phyloP scores from a whole-genome alignment of 2,797 vertebrate genomes.

The Pipistrellus pygmaeus region DNA sequence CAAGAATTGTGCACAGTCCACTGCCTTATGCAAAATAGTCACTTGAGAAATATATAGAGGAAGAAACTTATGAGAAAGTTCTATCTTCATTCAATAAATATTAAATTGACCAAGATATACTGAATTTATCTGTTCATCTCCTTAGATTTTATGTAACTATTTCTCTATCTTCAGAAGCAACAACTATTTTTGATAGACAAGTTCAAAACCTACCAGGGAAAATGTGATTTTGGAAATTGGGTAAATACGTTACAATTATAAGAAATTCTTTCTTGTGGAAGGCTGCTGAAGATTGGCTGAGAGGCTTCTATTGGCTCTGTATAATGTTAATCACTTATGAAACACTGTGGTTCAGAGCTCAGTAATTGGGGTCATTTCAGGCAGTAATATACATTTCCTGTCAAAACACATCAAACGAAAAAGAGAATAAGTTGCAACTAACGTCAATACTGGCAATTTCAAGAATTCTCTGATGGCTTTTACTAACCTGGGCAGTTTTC shows the following conservation, averaged over 20 bases:
- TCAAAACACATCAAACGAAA: slow-evolving; percentile 72
- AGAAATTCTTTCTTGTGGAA: slow-evolving; percentile 63
- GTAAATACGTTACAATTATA: slow-evolving; percentile 66
- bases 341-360: slow-evolving; percentile 60
- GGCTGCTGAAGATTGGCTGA: slow-evolving; percentile 37
- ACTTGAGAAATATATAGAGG: neutral
- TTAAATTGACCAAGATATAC: neutral
- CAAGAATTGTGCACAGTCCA: neutral
- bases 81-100: slow-evolving; percentile 60
- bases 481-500: slow-evolving; percentile 51
- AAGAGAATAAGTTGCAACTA: slow-evolving; percentile 76
- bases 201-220: slow-evolving; percentile 60
- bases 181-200: slow-evolving; percentile 73
- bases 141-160: slow-evolving; percentile 46
- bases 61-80: slow-evolving; percentile 28
- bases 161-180: slow-evolving; percentile 64
- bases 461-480: slow-evolving; percentile 64
- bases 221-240: slow-evolving; percentile 72
- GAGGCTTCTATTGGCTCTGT: slow-evolving; percentile 42
- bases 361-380: slow-evolving; percentile 66
- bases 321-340: slow-evolving; percentile 79
- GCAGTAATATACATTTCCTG: slow-evolving; percentile 80
- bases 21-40: neutral
- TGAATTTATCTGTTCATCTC: slow-evolving; percentile 55
- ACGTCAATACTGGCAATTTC: slow-evolving; percentile 70